Base-by-base conservation (phyloP, 2,888 invertebrate genomes). In the Graphium colonna region DNA sequence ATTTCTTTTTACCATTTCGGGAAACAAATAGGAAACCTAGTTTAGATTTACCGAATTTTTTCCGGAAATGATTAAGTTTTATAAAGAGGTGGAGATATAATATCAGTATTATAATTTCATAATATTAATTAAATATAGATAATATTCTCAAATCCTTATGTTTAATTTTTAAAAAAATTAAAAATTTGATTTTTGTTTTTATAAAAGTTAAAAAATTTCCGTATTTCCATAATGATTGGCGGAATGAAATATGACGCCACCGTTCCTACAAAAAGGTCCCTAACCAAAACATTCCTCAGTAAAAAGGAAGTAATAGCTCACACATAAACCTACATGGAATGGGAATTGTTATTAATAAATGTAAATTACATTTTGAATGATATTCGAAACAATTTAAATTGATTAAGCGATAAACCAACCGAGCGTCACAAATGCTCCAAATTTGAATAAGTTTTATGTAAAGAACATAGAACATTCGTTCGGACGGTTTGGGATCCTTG, bases 391-490 rank as follows among this genome's bases (percentile, higher is more conserved):
- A 16, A 36, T 47, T 46, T 41, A 42, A 47, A 41, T 42, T 47
- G 52, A 52, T 52, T 42, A 47, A 47, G 42, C 42, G 52, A 52
- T 47, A 52, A 52, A 52, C 52, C 33, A 52, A 52, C 47, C 47
- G 26, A 52, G 41, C 52, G 52, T 40, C 33, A 36, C 47, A 36
- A 51, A 46, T 52, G 33, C 42, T 21, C 21, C 13, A 18, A 47
- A 33, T 52, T 52, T 46, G 52, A 52, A 52, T 52, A 51, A 51
- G 13, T 45, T 39, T 31, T 13, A 18, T 44, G 28, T 51, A 26
- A 17, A 12, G 43, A 12, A 18, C 42, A 16, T 17, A 12, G 43
- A 12, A 18, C 42, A 16, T 17, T 21, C 21, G 21, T n/a, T 40
- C 13, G 9, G 21, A 21, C 12, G 10, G 4, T 9, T 10, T 13